A percentile compares a stretch with the other conserved stretches of the same genome.
These are phyloP conservation scores for Magallana nippona DNA, from an alignment of 2,888 invertebrate species.

Conservation along the genomic window DNA sequence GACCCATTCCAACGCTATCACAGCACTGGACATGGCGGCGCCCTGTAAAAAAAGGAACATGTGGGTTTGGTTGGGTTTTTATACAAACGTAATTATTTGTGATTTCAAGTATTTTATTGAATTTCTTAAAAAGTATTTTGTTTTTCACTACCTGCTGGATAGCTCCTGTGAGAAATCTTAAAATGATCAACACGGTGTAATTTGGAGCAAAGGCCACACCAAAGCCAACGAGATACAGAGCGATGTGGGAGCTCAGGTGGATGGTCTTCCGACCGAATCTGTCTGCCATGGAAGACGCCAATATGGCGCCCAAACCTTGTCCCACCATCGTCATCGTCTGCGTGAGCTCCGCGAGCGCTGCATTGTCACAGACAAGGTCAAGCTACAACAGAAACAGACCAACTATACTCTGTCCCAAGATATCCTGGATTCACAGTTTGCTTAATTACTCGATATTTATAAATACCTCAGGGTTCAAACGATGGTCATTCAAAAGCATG, in stretches of 20 bases:
- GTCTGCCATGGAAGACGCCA: constrained; percentile 69
- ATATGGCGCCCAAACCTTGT: constrained; percentile 70
- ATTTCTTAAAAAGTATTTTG: too few species aligned
- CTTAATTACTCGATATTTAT: too few species aligned
- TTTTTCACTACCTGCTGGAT: constrained; percentile 59
- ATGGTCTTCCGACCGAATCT: constrained; percentile 58
- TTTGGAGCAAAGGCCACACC: constrained; percentile 55
- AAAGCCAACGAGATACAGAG: constrained; percentile 49
- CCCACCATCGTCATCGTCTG: constrained; percentile 71
- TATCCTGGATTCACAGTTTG: too few species aligned
- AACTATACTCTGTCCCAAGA: too few species aligned
- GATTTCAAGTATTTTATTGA: too few species aligned
- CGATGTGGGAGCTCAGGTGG: constrained; percentile 54
- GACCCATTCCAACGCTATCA: constrained; percentile 53
- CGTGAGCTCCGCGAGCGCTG: constrained; percentile 67
- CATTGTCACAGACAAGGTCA: constrained; percentile 69
- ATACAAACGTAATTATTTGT: too few species aligned
- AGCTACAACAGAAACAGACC: constrained; percentile 56
- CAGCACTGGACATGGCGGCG: constrained; percentile 52
- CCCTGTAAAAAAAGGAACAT: constrained; percentile 55
- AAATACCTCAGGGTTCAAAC: too few species aligned
- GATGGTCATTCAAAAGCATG: too few species aligned
- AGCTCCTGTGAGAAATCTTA: constrained; percentile 57
- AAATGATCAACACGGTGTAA: constrained; percentile 53
- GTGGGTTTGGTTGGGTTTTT: too few species aligned